Conservation (phyloP, 1,140 invertebrate genomes). For the Lerema accius region DNA sequence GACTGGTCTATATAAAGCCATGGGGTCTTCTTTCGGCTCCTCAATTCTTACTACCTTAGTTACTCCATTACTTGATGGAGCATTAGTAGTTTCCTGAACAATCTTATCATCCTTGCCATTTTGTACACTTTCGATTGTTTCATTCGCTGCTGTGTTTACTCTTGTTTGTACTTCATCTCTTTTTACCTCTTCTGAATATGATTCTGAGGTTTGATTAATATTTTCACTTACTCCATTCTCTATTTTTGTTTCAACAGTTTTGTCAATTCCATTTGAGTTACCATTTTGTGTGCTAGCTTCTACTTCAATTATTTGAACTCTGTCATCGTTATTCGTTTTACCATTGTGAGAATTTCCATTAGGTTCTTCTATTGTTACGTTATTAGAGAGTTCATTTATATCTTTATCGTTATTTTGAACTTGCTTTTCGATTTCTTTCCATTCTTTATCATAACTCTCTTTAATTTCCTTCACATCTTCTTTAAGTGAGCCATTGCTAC, state of each 20-base stretch:
- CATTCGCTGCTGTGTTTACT: background rate
- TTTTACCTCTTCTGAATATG: background rate
- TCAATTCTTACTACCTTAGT: constrained; percentile 3
- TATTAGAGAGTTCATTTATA: constrained; percentile 10
- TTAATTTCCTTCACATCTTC: constrained; percentile 20
- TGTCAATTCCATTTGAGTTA: constrained; percentile 6
- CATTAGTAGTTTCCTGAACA: background rate
- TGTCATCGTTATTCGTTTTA: constrained; percentile 6
- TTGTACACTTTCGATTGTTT: background rate
- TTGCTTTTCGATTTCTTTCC: constrained; percentile 30
- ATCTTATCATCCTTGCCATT: background rate
- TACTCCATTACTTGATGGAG: background rate
- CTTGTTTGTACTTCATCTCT: background rate
- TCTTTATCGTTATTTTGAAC: constrained; percentile 26
- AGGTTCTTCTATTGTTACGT: constrained; percentile 18
- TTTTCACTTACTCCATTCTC: constrained; percentile 3
- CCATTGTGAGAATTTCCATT: constrained; percentile 6
- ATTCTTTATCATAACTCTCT: constrained; percentile 28
- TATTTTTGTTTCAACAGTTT: background rate
- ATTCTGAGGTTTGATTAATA: constrained; percentile 1
- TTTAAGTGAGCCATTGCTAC: background rate
- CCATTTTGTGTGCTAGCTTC: constrained; percentile 20
- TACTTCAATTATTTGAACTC: constrained; percentile 17
- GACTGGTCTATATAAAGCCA: constrained; percentile 47
- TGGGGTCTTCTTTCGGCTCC: constrained; percentile 36